Conservation (phyloP, 2,888 invertebrate genomes). For the Falcaria lacertinaria region DNA sequence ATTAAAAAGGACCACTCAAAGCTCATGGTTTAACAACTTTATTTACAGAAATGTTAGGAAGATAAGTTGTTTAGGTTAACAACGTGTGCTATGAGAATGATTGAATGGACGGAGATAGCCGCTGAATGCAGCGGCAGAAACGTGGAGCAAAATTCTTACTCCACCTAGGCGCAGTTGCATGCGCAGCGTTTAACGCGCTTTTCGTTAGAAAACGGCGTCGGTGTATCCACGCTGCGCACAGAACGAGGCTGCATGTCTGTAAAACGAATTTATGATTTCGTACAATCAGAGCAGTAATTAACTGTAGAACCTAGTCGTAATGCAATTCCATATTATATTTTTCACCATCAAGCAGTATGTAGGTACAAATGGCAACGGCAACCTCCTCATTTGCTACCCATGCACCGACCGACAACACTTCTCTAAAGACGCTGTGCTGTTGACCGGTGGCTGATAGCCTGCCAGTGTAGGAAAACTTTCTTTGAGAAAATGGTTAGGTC, state of each 20-base stretch:
- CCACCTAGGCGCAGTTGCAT: slow-evolving; percentile 83
- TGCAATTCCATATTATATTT: too few species aligned
- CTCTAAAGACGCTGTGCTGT: too few species aligned
- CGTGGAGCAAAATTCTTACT: slow-evolving; percentile 23
- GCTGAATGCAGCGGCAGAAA: slow-evolving; percentile 12
- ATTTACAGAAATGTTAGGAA: slow-evolving; percentile 53
- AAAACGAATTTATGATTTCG: slow-evolving; percentile 23
- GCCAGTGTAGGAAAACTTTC: too few species aligned
- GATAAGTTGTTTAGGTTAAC: slow-evolving; percentile 12
- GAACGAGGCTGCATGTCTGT: slow-evolving; percentile 89
- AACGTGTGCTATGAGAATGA: slow-evolving; percentile 19
- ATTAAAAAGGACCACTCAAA: slow-evolving; percentile 47
- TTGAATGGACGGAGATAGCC: slow-evolving; percentile 42
- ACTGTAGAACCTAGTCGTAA: too few species aligned
- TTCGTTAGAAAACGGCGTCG: too few species aligned
- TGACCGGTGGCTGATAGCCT: too few species aligned
- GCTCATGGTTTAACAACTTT: slow-evolving; percentile 52
- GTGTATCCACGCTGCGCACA: slow-evolving; percentile 82
- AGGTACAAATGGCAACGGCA: too few species aligned
- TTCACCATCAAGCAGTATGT: too few species aligned
- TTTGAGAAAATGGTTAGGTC: too few species aligned
- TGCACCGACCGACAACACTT: too few species aligned
- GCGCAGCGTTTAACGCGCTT: slow-evolving; percentile 87
- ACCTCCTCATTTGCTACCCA: too few species aligned
- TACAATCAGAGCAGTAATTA: too few species aligned